Conservation (phyloP, 1,140 invertebrate species). For the Leucophenga varia region DNA sequence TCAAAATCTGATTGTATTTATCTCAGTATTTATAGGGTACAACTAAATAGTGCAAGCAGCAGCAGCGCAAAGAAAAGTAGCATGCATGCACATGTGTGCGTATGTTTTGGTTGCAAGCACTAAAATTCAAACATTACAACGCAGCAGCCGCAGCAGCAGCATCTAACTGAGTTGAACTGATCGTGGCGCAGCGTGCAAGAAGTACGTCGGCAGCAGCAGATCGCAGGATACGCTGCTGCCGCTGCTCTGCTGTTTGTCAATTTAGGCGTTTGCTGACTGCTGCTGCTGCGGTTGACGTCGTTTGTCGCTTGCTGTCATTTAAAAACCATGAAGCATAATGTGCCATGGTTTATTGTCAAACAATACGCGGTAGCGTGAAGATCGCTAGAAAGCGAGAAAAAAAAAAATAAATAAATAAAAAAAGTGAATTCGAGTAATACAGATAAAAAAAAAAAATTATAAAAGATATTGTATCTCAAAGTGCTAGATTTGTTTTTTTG, state of each 20-base stretch:
- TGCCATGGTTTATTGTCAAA: constrained; percentile 44
- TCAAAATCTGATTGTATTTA: too few species aligned
- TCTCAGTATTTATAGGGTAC: too few species aligned
- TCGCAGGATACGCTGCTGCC: too few species aligned
- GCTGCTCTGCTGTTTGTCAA: too few species aligned
- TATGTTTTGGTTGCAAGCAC: too few species aligned
- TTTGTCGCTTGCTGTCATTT: constrained; percentile 36
- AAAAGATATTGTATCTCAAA: neutral
- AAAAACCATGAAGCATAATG: constrained; percentile 39
- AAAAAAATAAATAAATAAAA: constrained; percentile 12
- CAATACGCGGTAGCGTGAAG: constrained; percentile 46
- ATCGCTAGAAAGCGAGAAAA: constrained; percentile 18
- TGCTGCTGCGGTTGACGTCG: constrained; percentile 8
- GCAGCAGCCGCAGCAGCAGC: too few species aligned
- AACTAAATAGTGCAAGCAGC: too few species aligned
- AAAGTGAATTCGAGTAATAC: too few species aligned
- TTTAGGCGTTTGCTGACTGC: constrained; percentile 8
- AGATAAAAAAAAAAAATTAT: constrained; percentile 1
- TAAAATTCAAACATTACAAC: too few species aligned
- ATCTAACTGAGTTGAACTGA: too few species aligned
- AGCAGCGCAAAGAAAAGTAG: too few species aligned
- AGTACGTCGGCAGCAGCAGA: neutral
- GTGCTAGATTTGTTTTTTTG: constrained; percentile 12
- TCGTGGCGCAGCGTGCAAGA: constrained; percentile 26
- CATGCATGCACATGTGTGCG: too few species aligned